Evolutionary conservation across 2,797 vertebrate genomes (phyloP).

Genomic region (Saxicola maurus): DNA sequence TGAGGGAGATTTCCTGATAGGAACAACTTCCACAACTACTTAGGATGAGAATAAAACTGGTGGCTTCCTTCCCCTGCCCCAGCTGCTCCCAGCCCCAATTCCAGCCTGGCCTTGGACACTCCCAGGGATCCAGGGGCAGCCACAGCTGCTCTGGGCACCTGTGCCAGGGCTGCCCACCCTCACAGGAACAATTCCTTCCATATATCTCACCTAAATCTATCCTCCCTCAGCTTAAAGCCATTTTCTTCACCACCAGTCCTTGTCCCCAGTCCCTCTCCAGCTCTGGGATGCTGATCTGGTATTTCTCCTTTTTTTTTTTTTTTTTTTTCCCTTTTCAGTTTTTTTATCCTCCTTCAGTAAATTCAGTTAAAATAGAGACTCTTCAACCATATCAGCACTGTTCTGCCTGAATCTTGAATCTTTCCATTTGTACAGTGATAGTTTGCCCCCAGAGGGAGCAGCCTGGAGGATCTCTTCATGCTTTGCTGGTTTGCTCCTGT

Average conservation of each 20-base stretch:
- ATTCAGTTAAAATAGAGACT: neutral
- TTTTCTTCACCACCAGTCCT: no score
- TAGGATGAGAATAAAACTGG: neutral
- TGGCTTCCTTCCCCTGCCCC: accelerated
- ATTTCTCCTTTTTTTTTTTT: neutral
- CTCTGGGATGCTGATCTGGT: neutral
- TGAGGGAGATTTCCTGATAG: neutral
- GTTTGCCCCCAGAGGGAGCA: neutral
- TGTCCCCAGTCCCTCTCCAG: no score
- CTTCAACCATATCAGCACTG: neutral
- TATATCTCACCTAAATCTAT: no score
- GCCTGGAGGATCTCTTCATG: neutral
- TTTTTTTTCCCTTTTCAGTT: neutral
- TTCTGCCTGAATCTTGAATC: neutral
- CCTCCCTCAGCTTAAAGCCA: no score
- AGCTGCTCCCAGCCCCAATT: accelerated
- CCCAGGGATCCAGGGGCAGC: neutral
- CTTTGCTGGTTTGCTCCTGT: neutral
- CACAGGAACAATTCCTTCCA: no score
- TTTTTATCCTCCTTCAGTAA: neutral
- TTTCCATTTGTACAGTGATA: neutral
- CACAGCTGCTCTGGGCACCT: neutral
- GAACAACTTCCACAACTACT: neutral
- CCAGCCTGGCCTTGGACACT: neutral
- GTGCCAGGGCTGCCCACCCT: accelerated